phyloP scores from a whole-genome alignment of 2,797 vertebrate species.

The Lagodon rhomboides region DNA sequence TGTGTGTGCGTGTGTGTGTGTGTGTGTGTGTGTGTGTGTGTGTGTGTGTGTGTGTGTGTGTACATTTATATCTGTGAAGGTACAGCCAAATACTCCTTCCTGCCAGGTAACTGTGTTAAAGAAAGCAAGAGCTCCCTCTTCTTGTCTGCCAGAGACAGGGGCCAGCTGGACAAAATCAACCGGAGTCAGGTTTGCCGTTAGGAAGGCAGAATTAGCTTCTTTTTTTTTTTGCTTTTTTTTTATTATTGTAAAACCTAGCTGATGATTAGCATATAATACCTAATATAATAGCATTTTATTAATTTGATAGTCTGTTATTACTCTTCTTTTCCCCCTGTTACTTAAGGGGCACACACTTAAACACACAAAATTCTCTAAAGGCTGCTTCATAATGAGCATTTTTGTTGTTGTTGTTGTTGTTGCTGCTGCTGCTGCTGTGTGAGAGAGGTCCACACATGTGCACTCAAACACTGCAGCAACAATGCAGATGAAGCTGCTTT shows the following conservation, averaged over 20 bases:
- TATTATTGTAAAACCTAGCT: constrained; percentile 7
- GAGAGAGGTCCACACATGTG: background rate
- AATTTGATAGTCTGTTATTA: background rate
- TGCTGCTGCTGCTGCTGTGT: background rate
- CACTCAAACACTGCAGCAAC: constrained; percentile 28
- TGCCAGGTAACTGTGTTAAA: constrained; percentile 61
- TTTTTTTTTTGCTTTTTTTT: constrained; percentile 12
- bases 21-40: background rate
- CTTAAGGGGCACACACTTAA: background rate
- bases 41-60: constrained; percentile 3
- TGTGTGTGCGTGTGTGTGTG: background rate
- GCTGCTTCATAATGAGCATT: background rate
- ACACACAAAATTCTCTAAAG: background rate
- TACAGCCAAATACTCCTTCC: constrained; percentile 36
- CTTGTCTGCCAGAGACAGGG: constrained; percentile 72
- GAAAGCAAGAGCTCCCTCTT: constrained; percentile 82
- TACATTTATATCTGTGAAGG: constrained; percentile 6
- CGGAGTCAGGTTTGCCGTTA: constrained; percentile 40
- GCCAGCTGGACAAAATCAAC: constrained; percentile 45
- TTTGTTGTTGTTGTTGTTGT: too few species aligned
- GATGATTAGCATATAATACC: background rate
- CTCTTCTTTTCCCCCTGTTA: background rate
- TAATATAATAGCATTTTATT: constrained; percentile 26
- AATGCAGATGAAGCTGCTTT: constrained; percentile 19
- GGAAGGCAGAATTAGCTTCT: background rate